Evolutionary conservation across 2,113 vertebrate genomes (phyloP).

Genomic region (Carassius auratus): DNA sequence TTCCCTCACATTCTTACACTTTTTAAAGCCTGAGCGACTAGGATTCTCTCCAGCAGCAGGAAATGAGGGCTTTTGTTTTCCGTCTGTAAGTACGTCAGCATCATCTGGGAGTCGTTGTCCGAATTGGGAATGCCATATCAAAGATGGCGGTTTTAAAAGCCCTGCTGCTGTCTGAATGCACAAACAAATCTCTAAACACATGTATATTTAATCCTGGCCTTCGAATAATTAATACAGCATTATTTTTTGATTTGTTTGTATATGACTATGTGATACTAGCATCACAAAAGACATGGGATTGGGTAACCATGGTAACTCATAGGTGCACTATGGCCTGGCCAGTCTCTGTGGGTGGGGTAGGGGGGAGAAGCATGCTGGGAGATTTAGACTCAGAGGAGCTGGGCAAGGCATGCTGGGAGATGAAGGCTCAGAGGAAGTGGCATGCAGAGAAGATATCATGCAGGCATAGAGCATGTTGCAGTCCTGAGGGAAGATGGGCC

Average conservation of each 20-base stretch:
- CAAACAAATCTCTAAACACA: constrained; percentile 52
- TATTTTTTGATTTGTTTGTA: constrained; percentile 56
- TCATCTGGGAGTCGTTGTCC: constrained; percentile 32
- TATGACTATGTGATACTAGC: constrained; percentile 35
- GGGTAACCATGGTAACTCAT: constrained; percentile 42
- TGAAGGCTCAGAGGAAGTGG: constrained; percentile 44
- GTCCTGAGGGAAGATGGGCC: constrained; percentile 41
- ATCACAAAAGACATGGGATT: constrained; percentile 15
- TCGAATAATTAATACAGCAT: constrained; percentile 55
- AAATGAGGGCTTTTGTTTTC: not conserved
- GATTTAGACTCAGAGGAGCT: constrained; percentile 34
- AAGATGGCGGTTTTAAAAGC: constrained; percentile 46
- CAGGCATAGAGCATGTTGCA: constrained; percentile 28
- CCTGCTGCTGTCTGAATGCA: constrained; percentile 19
- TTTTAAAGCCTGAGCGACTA: not conserved
- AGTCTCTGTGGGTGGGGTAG: constrained; percentile 28
- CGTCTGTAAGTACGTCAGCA: constrained; percentile 8
- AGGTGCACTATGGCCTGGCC: constrained; percentile 34
- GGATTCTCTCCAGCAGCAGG: not conserved
- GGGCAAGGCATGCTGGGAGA: constrained; percentile 47
- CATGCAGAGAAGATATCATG: constrained; percentile 30
- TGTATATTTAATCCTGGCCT: constrained; percentile 57
- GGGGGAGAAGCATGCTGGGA: constrained; percentile 10
- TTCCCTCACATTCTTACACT: not conserved
- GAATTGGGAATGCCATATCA: constrained; percentile 29